A percentile compares a stretch with the other conserved stretches of the same genome.
Conservation (phyloP, 2,113 vertebrate species). For the Cariama cristata region DNA sequence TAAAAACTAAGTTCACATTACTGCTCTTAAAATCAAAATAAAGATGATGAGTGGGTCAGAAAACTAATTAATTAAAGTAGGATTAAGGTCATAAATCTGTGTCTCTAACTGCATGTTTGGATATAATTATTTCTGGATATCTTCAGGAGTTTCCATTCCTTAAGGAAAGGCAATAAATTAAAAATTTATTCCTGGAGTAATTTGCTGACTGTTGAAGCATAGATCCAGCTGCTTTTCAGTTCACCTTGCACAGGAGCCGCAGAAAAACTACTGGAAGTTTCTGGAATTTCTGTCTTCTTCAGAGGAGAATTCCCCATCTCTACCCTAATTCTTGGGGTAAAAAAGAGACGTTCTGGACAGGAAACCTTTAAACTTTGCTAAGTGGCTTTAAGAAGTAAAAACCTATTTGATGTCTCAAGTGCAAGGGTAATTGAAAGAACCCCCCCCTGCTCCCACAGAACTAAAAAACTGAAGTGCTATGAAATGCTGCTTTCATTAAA, state of each 20-base stretch:
- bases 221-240: neutral
- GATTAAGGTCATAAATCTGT: neutral
- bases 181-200: neutral
- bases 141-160: neutral
- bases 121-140: neutral
- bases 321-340: neutral
- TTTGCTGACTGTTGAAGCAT: neutral
- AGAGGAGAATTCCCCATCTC: neutral
- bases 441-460: neutral
- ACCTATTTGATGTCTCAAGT: neutral
- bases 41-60: neutral
- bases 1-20: neutral
- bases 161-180: neutral
- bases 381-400: neutral
- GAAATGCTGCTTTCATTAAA: neutral
- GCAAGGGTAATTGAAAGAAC: neutral
- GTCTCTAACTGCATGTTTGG: neutral
- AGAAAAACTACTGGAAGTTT: neutral
- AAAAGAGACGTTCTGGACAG: neutral
- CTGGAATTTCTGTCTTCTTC: neutral
- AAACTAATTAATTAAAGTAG: conserved; percentile 7
- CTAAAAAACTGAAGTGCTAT: neutral
- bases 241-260: neutral
- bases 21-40: neutral
- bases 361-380: neutral